Evolutionary conservation across 2,797 vertebrate species (phyloP), one percentile per base, ranked within the genome.

Genomic region (Anabas testudineus): DNA sequence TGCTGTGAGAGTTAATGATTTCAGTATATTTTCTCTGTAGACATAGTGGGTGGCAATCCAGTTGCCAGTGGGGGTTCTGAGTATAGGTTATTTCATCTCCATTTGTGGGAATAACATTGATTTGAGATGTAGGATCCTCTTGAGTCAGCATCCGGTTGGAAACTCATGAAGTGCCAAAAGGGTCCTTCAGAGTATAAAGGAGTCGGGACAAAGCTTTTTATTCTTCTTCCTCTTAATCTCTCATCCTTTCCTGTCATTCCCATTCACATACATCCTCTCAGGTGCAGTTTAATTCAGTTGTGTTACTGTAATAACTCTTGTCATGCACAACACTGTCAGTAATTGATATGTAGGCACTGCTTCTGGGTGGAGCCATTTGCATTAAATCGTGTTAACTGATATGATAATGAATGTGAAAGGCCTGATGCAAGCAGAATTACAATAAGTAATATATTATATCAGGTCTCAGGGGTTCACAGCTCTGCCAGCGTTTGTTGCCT

Each of bases 301-400:
- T 78, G 88, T 90, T 91, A 79, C 74, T 76, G 83, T 92, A 90
- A 92, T 91, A 91, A 86, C 76, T 88, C 79, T 71, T 85, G 89
- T 91, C 62, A 37, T 69, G 72, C 78, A 82, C 84, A 79, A 88
- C 89, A 86, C 79, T 82, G 90, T 89, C 86, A 84, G 89, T 94
- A 93, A 94, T 94, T 94, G 93, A 94, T 94, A 92, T 89, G 91
- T 91, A 79, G 90, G 84, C 76, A 9, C 58, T 43, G 88, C 86
- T 90, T 85, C 90, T 91, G 81, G 91, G 88, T 84, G 87, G 88
- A 91, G 88, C 82, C 85, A 93, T 94, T 94, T 94, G 91, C 93
- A 94, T 94, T 92, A 93, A 93, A 94, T 94, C 76, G 86, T 83
- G 91, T 93, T 94, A 94, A 94, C 92, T 91, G 91, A 93, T 93